These are phyloP conservation scores for Staurois parvus DNA, from an alignment of 2,797 vertebrate genomes.

Conservation along the genomic window DNA sequence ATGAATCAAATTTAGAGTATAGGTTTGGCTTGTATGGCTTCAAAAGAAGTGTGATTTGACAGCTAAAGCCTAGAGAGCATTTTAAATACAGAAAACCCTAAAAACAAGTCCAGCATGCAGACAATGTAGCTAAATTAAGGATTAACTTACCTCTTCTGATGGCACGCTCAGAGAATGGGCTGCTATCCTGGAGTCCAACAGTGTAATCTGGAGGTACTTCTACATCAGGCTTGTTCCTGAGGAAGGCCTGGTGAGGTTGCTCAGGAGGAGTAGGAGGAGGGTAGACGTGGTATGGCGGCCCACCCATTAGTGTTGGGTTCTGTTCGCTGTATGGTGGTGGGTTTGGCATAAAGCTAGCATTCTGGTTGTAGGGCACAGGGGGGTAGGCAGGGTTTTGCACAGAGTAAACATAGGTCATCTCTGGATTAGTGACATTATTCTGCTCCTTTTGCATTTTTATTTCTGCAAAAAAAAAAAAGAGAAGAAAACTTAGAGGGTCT, in stretches of 20 bases:
- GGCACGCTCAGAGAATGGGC: slow-evolving; percentile 56
- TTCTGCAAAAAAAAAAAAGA: background rate
- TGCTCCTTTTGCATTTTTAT: slow-evolving; percentile 33
- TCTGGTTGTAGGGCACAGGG: background rate
- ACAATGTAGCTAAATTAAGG: too few relatives aligned
- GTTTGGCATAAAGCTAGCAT: slow-evolving; percentile 15
- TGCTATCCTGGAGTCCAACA: accelerated
- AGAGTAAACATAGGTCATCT: background rate
- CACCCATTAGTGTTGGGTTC: background rate
- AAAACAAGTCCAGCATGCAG: too few relatives aligned
- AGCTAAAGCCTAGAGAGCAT: too few relatives aligned
- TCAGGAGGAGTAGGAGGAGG: slow-evolving; percentile 1
- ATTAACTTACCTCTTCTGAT: slow-evolving; percentile 65
- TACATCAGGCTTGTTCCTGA: slow-evolving; percentile 6
- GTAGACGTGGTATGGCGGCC: background rate
- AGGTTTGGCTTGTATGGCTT: too few relatives aligned
- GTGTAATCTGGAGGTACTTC: slow-evolving; percentile 11
- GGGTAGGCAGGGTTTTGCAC: slow-evolving; percentile 46
- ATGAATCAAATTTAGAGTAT: too few relatives aligned
- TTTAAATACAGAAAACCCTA: too few relatives aligned
- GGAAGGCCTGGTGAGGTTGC: slow-evolving; percentile 21
- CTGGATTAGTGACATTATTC: background rate
- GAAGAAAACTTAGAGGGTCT: background rate
- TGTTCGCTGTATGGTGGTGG: slow-evolving; percentile 41
- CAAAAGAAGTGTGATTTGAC: too few relatives aligned